phyloP scores from a whole-genome alignment of 2,888 invertebrate genomes.

The Vesta saturnalis region DNA sequence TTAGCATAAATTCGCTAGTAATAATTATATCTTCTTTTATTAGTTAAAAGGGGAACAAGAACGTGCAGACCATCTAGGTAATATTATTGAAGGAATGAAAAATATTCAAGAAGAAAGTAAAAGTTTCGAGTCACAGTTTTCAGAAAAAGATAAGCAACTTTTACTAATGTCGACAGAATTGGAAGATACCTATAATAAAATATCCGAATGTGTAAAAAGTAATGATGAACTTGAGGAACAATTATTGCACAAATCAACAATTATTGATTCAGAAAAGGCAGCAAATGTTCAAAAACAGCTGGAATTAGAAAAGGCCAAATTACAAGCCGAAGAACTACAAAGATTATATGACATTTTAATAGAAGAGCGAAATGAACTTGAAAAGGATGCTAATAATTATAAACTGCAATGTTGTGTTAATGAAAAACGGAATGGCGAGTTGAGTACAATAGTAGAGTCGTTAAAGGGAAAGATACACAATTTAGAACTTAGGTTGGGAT shows the following conservation, averaged over 20 bases:
- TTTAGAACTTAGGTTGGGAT: constrained; percentile 55
- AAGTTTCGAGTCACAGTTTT: constrained; percentile 46
- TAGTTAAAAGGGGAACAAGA: constrained; percentile 47
- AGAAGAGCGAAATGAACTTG: constrained; percentile 59
- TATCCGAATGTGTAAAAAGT: constrained; percentile 41
- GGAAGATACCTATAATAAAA: constrained; percentile 51
- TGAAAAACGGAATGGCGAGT: constrained; percentile 61
- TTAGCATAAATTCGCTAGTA: background rate
- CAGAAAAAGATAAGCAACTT: constrained; percentile 56
- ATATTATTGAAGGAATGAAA: constrained; percentile 23
- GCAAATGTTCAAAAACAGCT: constrained; percentile 28
- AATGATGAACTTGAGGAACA: constrained; percentile 48
- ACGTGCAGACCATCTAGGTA: constrained; percentile 40
- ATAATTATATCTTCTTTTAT: background rate
- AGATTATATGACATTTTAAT: constrained; percentile 46
- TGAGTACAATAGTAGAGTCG: constrained; percentile 60
- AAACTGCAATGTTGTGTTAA: constrained; percentile 59
- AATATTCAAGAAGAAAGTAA: constrained; percentile 31
- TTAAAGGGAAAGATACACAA: constrained; percentile 52
- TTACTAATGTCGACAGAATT: constrained; percentile 55
- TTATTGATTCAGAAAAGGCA: constrained; percentile 45
- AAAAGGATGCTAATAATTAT: constrained; percentile 62
- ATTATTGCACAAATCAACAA: constrained; percentile 47
- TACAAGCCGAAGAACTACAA: constrained; percentile 45
- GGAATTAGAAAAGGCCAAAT: constrained; percentile 39